These are phyloP conservation scores for Morone chrysops DNA, from an alignment of 2,113 vertebrate species.

Conservation along the genomic window DNA sequence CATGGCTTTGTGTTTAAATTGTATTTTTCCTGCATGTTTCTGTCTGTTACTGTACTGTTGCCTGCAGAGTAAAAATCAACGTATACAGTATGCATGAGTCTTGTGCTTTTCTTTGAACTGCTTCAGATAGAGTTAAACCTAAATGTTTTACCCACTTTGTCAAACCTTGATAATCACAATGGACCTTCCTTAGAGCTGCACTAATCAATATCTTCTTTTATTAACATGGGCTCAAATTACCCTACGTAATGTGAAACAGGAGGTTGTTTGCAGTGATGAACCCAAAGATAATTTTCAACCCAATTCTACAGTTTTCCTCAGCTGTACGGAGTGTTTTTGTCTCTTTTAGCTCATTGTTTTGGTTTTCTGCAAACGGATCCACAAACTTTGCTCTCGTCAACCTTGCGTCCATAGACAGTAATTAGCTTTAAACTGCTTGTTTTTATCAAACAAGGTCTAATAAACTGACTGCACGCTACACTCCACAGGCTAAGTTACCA, in stretches of 20 bases:
- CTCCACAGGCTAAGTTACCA: background rate
- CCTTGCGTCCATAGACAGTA: background rate
- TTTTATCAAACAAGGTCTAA: background rate
- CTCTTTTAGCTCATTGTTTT: background rate
- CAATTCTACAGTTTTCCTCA: background rate
- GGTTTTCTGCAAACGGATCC: conserved; percentile 1
- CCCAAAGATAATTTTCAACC: background rate
- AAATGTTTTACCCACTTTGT: background rate
- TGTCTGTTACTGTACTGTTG: conserved; percentile 8
- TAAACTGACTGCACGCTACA: background rate
- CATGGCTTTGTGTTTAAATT: conserved; percentile 6
- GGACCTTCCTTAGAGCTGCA: conserved; percentile 38
- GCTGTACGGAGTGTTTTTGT: background rate
- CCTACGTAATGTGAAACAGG: background rate
- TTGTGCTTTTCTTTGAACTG: conserved; percentile 9
- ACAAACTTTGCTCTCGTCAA: background rate
- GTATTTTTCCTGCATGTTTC: conserved; percentile 7
- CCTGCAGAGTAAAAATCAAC: background rate
- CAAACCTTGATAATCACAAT: conserved; percentile 1
- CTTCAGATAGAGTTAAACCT: background rate
- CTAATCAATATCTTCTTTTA: background rate
- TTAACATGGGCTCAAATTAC: background rate
- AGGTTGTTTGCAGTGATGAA: background rate
- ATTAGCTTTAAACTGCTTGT: background rate
- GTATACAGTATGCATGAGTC: conserved; percentile 23